Evolutionary conservation across 2,888 invertebrate species (phyloP).

Genomic region (Sarcophaga subvicina): DNA sequence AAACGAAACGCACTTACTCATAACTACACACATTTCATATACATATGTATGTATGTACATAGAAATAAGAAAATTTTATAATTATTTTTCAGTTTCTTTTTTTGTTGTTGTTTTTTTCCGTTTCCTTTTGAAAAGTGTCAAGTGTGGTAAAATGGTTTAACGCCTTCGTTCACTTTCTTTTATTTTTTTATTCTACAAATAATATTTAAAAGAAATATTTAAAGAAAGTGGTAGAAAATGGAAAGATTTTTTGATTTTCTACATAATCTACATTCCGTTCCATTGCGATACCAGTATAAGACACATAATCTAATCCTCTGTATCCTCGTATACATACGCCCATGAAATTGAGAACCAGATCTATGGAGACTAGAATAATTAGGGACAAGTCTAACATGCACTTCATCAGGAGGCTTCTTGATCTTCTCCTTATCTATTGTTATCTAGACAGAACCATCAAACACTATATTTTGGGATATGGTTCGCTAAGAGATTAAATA

Average conservation of each 20-base stretch:
- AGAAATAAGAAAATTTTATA: constrained; percentile 10
- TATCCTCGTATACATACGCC: too few species aligned
- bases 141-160: constrained; percentile 39
- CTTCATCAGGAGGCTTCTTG: too few species aligned
- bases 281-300: too few species aligned
- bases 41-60: neutral
- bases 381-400: too few species aligned
- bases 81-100: constrained; percentile 1
- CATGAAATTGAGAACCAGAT: too few species aligned
- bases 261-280: too few species aligned
- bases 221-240: neutral
- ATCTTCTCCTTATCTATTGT: too few species aligned
- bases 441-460: too few species aligned
- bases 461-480: too few species aligned
- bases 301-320: too few species aligned
- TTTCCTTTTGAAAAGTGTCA: constrained; percentile 28
- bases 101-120: constrained; percentile 11
- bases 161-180: constrained; percentile 10
- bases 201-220: neutral
- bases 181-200: neutral
- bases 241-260: neutral
- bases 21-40: neutral
- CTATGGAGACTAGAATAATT: too few species aligned
- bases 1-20: neutral
- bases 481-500: too few species aligned